A percentile compares a stretch with the other conserved stretches of the same genome.
Conservation (phyloP, 2,113 vertebrate species). For the Notarius lentiginosus region DNA sequence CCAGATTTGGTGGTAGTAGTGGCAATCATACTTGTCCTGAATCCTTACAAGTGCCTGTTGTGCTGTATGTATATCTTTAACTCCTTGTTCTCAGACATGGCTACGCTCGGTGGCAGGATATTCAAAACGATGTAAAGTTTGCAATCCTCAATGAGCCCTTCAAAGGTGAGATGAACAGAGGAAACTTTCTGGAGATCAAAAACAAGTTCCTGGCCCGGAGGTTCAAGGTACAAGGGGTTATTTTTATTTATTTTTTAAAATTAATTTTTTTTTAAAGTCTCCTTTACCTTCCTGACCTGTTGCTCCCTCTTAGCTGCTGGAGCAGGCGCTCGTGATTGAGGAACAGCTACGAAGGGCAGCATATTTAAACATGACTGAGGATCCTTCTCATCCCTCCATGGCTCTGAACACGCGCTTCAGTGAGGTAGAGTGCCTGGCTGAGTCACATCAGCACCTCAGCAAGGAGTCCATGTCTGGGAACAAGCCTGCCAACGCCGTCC, state of each 20-base stretch:
- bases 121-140: constrained; percentile 95
- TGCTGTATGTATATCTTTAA: constrained; percentile 66
- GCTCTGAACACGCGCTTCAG: constrained; percentile 95
- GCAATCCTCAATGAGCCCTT: constrained; percentile 98
- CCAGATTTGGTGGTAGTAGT: not conserved
- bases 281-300: not conserved
- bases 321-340: constrained; percentile 95
- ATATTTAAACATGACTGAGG: constrained; percentile 97
- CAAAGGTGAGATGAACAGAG: constrained; percentile 96
- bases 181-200: constrained; percentile 98
- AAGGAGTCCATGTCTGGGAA: constrained; percentile 98
- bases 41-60: not conserved
- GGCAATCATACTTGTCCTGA: not conserved
- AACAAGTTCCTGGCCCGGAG: constrained; percentile 97
- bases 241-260: not conserved
- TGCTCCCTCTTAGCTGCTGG: constrained; percentile 78
- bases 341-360: constrained; percentile 94
- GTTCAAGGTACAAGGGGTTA: constrained; percentile 81
- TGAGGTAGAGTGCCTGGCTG: constrained; percentile 94
- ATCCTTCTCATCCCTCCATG: constrained; percentile 95
- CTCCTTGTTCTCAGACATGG: constrained; percentile 81
- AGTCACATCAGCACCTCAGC: constrained; percentile 96
- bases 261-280: not conserved
- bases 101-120: constrained; percentile 98
- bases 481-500: constrained; percentile 95